Conservation (phyloP, 2,888 invertebrate species). For the Himalopsyche tibetana region DNA sequence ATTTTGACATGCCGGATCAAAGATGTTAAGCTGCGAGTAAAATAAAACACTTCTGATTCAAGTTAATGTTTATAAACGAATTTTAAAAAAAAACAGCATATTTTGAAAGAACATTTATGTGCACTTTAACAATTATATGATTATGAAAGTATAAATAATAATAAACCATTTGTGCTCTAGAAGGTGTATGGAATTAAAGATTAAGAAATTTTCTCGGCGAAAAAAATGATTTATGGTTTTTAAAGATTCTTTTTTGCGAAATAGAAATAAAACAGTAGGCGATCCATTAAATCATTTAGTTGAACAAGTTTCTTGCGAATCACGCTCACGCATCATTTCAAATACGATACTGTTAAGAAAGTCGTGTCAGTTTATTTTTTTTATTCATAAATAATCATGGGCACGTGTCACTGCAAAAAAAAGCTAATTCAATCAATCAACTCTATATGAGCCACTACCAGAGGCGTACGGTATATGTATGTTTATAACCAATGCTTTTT, state of each 20-base stretch:
- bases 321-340: neutral
- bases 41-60: too few species aligned
- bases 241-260: neutral
- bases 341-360: neutral
- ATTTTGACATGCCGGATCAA: too few species aligned
- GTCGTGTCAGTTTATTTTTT: neutral
- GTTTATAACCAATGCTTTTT: too few species aligned
- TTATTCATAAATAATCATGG: too few species aligned
- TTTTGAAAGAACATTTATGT: neutral
- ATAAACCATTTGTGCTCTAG: neutral
- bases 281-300: neutral
- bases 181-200: neutral
- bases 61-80: too few species aligned
- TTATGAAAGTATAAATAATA: neutral
- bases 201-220: neutral
- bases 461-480: too few species aligned
- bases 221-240: slow-evolving; percentile 11
- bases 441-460: too few species aligned
- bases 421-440: too few species aligned
- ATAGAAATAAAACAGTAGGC: neutral
- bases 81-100: neutral
- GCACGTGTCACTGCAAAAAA: too few species aligned
- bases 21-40: too few species aligned
- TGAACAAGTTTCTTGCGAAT: neutral
- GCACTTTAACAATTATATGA: neutral